These are phyloP conservation scores for Leptosomus discolor DNA, from an alignment of 2,113 vertebrate species.

Conservation along the genomic window DNA sequence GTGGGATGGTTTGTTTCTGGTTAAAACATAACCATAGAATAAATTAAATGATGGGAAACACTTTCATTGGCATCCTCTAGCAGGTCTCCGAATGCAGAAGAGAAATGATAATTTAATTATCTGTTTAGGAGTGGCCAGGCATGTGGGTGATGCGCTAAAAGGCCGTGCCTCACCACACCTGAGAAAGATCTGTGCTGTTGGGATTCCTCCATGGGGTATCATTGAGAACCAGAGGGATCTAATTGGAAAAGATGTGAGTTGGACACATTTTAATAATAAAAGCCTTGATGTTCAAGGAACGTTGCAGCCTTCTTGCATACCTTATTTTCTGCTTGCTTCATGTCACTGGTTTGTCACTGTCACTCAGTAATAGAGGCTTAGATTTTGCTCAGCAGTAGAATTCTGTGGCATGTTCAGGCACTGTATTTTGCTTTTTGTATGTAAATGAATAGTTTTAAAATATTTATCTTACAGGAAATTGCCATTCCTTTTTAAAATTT, in stretches of 20 bases:
- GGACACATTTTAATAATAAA: neutral
- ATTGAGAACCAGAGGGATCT: constrained; percentile 93
- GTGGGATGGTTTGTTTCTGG: neutral
- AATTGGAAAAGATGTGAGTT: constrained; percentile 90
- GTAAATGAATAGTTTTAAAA: neutral
- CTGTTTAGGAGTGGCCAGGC: constrained; percentile 85
- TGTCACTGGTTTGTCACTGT: neutral
- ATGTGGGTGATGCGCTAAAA: constrained; percentile 92
- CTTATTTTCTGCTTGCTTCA: neutral
- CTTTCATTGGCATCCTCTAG: neutral
- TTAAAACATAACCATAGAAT: neutral
- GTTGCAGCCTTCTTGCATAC: neutral
- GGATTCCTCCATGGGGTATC: constrained; percentile 91
- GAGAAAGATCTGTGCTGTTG: constrained; percentile 88
- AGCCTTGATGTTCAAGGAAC: neutral
- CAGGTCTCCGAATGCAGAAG: neutral
- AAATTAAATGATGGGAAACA: neutral
- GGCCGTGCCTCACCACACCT: constrained; percentile 80
- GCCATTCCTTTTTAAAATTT: neutral
- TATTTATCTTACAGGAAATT: neutral
- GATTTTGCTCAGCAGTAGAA: neutral
- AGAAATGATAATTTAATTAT: neutral
- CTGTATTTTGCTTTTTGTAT: neutral
- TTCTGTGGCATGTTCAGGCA: neutral
- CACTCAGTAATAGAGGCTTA: neutral